These are phyloP conservation scores for Valencia hispanica DNA, from an alignment of 2,797 vertebrate species.

Conservation along the genomic window DNA sequence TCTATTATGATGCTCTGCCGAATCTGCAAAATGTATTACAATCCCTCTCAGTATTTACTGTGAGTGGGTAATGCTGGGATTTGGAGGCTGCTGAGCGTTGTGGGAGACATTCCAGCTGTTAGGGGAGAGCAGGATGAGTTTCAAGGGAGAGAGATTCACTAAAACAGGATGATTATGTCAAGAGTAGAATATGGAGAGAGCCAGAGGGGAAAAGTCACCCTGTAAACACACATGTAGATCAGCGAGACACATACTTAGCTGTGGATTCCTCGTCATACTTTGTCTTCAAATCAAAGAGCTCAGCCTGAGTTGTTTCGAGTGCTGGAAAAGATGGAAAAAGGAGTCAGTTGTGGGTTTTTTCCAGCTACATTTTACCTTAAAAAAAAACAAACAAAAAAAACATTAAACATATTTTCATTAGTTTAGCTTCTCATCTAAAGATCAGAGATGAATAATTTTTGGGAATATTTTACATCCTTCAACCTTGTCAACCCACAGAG, in stretches of 20 bases:
- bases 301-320: slow-evolving; percentile 97
- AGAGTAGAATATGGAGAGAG: slow-evolving; percentile 57
- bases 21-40: slow-evolving; percentile 53
- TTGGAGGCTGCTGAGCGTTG: slow-evolving; percentile 64
- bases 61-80: slow-evolving; percentile 68
- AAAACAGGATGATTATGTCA: slow-evolving; percentile 76
- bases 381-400: not conserved
- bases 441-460: not conserved
- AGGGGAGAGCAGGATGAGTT: slow-evolving; percentile 54
- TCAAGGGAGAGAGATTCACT: slow-evolving; percentile 69
- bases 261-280: slow-evolving; percentile 98
- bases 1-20: slow-evolving; percentile 47
- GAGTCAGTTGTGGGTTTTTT: slow-evolving; percentile 18
- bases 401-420: not conserved
- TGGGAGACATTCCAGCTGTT: slow-evolving; percentile 75
- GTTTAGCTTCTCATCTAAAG: not conserved
- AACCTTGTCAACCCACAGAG: slow-evolving; percentile 17
- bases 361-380: slow-evolving; percentile 1
- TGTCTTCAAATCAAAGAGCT: slow-evolving; percentile 99
- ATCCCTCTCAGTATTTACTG: slow-evolving; percentile 71
- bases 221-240: slow-evolving; percentile 56
- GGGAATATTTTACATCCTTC: slow-evolving; percentile 7
- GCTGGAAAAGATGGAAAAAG: slow-evolving; percentile 77
- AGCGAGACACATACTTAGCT: slow-evolving; percentile 90
- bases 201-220: slow-evolving; percentile 59